Conservation (phyloP, 2,797 vertebrate genomes). For the Epinephelus coioides region DNA sequence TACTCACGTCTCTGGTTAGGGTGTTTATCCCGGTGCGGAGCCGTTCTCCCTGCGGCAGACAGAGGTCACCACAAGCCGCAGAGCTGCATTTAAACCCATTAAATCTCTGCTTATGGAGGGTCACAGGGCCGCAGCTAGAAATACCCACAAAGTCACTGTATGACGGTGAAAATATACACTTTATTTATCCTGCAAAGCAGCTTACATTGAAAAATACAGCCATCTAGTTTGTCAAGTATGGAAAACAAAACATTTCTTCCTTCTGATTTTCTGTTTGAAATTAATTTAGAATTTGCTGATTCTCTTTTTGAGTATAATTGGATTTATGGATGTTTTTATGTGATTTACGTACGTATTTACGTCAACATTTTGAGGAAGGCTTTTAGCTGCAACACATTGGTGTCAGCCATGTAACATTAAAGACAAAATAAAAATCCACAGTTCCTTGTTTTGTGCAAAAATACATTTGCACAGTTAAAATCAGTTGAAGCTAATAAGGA, state of each 20-base stretch:
- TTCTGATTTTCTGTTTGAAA: neutral
- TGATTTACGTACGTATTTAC: neutral
- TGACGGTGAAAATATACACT: neutral
- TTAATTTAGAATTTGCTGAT: neutral
- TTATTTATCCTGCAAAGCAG: neutral
- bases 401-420: too few relatives aligned
- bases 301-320: neutral
- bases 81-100: neutral
- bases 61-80: slow-evolving; percentile 72
- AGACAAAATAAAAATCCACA: too few relatives aligned
- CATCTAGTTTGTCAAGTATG: neutral
- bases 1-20: slow-evolving; percentile 17
- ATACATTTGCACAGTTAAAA: too few relatives aligned
- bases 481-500: too few relatives aligned
- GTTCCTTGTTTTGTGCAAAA: too few relatives aligned
- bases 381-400: neutral
- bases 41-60: slow-evolving; percentile 57
- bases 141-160: neutral
- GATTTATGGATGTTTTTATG: neutral
- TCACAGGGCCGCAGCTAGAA: slow-evolving; percentile 1
- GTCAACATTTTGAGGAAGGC: neutral
- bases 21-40: neutral
- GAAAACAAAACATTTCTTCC: neutral
- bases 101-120: neutral
- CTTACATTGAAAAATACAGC: neutral